Evolutionary conservation across 2,888 invertebrate species (phyloP), one percentile per base, ranked within the genome.

Genomic region (Caenorhabditis doughertyi): DNA sequence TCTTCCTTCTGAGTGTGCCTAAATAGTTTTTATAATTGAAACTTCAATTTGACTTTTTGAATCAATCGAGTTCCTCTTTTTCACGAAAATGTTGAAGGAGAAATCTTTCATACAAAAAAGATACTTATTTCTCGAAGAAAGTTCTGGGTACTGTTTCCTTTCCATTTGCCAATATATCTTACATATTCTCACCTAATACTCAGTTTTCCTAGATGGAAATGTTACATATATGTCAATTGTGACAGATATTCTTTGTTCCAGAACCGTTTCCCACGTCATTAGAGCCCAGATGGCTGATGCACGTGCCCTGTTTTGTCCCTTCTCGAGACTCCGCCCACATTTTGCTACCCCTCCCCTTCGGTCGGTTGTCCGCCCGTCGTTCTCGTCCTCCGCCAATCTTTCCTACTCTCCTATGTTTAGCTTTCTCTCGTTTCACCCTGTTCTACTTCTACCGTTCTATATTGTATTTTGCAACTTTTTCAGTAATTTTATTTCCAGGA

Each of bases 261-360:
- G 35, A 53, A 29, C 13, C 18, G 42, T 29, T 76, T 76, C 76
- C 68, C 76, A 76, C 68, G 60, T 76, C 76, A 76, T 76, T 76
- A 68, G 76, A 29, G 21, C 68, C 68, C 68, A 67, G 76, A 76
- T 60, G 76, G 76, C 39, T 68, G n/a, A 27, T 72, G 39, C 76
- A 68, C 76, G 76, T 76, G 76, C 51, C 58, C 18, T 47, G 42
- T 29, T 56, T 39, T 56, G 25, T 7, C 35, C 51, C 56, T 44
- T 35, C 49, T 49, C 21, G n/a, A 76, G 16, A 47, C 67, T 11
- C 74, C 74, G 74, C 76, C 76, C 67, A n/a, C 21, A 27, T 25
- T 27, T 55, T n/a, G 56, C 74, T 29, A 49, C 60, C 76, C 65
- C 76, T 65, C 76, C 76, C 51, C 73, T 65, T 67, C 58, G 51